Base-by-base conservation (phyloP, 2,888 invertebrate genomes). In the Busseola fusca region DNA sequence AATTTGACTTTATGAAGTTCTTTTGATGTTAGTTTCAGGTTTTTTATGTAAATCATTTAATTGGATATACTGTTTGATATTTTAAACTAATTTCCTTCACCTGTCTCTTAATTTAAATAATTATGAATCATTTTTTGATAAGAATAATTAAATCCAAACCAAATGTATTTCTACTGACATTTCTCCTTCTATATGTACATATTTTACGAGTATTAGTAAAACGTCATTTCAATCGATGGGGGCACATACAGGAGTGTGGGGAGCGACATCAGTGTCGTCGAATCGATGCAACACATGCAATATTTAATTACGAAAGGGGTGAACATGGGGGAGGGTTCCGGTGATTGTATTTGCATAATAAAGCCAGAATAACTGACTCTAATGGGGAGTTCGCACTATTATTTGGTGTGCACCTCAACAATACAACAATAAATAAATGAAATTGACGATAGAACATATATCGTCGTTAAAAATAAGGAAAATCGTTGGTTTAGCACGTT, bases 271-370 rank as follows among this genome's bases (percentile, higher is more conserved):
- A 60, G 78, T 64, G 65, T 48, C 72, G 69, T 68, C 74, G 48
- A 59, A 80, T 73, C 76, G 81, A 85, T 84, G 86, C 86, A 85
- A 86, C 83, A 72, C 80, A 85, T 86, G 85, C 81, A 83, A 74
- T 75, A 83, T 78, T 80, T 76, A 81, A 84, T 82, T 78, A 81
- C 69, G 68, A 77, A 84, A 86, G 86, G 84, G 83, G 74, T 86
- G 78, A 77, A 76, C 59, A 57, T 34, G 12, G 45, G 76, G 86
- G 81, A 74, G 75, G 75, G 70, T 25, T 45, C 59, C 40, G 21
- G 57, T 76, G 74, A 86, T 84, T 84, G 66, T 86, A 84, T 85
- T 86, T 85, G 83, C 86, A 86, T 85, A 84, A 84, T 79, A 83
- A 78, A 83, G 74, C 73, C 67, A 64, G 72, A 81, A 84, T 84